Conservation (phyloP, 2,797 vertebrate species). For the Propithecus perrieri region DNA sequence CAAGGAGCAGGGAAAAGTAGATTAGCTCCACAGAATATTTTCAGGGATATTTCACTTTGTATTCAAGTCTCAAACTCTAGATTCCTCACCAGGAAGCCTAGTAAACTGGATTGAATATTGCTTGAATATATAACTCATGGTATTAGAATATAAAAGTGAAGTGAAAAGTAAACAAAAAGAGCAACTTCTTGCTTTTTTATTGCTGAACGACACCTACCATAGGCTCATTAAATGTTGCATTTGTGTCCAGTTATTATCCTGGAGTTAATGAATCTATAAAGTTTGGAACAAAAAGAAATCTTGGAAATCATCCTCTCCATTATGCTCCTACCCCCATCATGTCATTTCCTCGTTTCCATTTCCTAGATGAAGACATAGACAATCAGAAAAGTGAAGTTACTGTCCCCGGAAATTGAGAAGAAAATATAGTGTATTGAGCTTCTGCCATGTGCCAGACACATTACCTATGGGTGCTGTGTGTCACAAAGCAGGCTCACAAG, state of each 20-base stretch:
- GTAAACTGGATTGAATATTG: not conserved
- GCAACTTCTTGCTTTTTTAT: not conserved
- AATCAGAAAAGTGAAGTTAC: not conserved
- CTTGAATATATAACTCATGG: not conserved
- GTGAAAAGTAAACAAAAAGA: not conserved
- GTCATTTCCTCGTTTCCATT: not conserved
- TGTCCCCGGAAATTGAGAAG: not conserved
- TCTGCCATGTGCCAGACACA: not conserved
- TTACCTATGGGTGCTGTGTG: too few species aligned
- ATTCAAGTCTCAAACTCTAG: not conserved
- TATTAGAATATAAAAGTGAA: not conserved
- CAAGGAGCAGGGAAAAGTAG: not conserved
- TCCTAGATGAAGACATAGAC: not conserved
- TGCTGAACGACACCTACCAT: not conserved
- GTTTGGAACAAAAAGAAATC: not conserved
- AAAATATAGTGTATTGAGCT: not conserved
- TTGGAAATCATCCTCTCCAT: not conserved
- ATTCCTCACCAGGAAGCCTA: not conserved
- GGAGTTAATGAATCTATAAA: not conserved
- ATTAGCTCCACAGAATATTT: not conserved
- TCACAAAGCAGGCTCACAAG: not conserved
- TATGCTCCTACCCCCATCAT: too few species aligned
- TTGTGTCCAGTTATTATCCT: not conserved
- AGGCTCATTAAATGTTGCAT: not conserved
- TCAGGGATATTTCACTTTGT: not conserved